Percentiles rank a stretch among this genome's conserved stretches.
phyloP scores from a whole-genome alignment of 2,888 invertebrate species.

The Gari tellinella region DNA sequence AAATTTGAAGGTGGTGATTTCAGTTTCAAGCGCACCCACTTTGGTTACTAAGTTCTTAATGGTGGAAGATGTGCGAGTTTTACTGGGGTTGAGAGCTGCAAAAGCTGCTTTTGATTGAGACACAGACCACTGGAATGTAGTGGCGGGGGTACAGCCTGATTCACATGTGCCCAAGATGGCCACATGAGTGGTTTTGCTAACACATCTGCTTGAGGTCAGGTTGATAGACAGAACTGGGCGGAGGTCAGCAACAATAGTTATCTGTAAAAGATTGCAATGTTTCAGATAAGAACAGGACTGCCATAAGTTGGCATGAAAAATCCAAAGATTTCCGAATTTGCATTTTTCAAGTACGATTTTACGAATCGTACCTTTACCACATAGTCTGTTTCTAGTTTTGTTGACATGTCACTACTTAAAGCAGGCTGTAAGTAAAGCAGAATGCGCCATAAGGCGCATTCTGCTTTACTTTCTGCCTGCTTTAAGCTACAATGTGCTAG shows the following conservation, averaged over 20 bases:
- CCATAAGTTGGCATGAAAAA: too few species aligned
- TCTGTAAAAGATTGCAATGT: too few species aligned
- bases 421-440: too few species aligned
- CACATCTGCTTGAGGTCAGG: conserved; percentile 66
- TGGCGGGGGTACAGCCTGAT: conserved; percentile 52
- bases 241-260: conserved; percentile 22
- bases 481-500: too few species aligned
- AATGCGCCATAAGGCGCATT: too few species aligned
- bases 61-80: conserved; percentile 43
- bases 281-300: too few species aligned
- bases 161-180: conserved; percentile 64
- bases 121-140: conserved; percentile 66
- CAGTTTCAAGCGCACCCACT: conserved; percentile 46
- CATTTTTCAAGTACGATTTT: too few species aligned
- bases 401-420: too few species aligned
- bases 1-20: conserved; percentile 62
- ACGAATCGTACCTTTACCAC: too few species aligned
- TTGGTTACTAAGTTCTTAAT: conserved; percentile 63
- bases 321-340: too few species aligned
- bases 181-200: conserved; percentile 60
- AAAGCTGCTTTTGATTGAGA: conserved; percentile 17
- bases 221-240: conserved; percentile 59
- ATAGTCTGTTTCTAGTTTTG: too few species aligned
- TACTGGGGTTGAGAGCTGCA: conserved; percentile 1
- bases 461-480: too few species aligned